Evolutionary conservation across 2,113 vertebrate genomes (phyloP), one percentile per base, ranked within the genome.

Genomic region (Eonycteris spelaea): DNA sequence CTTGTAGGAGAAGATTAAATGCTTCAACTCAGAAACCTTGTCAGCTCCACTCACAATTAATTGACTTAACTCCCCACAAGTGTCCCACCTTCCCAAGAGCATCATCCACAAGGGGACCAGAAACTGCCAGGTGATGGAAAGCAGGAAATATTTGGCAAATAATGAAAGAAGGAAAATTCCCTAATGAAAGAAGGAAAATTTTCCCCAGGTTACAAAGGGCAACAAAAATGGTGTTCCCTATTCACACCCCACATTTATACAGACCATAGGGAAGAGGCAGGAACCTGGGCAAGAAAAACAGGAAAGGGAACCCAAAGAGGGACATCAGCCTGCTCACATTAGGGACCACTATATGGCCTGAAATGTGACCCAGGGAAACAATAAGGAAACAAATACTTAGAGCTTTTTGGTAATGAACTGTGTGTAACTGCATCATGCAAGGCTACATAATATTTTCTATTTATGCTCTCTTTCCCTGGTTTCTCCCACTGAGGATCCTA

Each of bases 121-220:
- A 51, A 70, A 22, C n/a, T 51, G 70, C 75, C n/a, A n/a, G n/a
- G n/a, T n/a, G n/a, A n/a, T n/a, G n/a, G n/a, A n/a, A n/a, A n/a
- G n/a, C n/a, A n/a, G n/a, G n/a, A n/a, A n/a, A n/a, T n/a, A n/a
- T n/a, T n/a, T n/a, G n/a, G n/a, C n/a, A n/a, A n/a, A n/a, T n/a
- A n/a, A n/a, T n/a, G n/a, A n/a, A n/a, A n/a, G n/a, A n/a, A n/a
- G n/a, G n/a, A n/a, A n/a, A n/a, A n/a, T n/a, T n/a, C n/a, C n/a
- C n/a, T n/a, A n/a, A n/a, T n/a, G 53, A 97, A 95, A 75, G 16
- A 30, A 80, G 57, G 59, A 82, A 86, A 93, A 19, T 75, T 59
- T 85, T 65, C 45, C 10, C n/a, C 71, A 82, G 61, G 22, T 28
- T 19, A 35, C 9, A 55, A 87, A 82, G 78, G 78, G 26, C 26